phyloP scores from a whole-genome alignment of 2,888 invertebrate genomes.

The Tenthredo amoena region DNA sequence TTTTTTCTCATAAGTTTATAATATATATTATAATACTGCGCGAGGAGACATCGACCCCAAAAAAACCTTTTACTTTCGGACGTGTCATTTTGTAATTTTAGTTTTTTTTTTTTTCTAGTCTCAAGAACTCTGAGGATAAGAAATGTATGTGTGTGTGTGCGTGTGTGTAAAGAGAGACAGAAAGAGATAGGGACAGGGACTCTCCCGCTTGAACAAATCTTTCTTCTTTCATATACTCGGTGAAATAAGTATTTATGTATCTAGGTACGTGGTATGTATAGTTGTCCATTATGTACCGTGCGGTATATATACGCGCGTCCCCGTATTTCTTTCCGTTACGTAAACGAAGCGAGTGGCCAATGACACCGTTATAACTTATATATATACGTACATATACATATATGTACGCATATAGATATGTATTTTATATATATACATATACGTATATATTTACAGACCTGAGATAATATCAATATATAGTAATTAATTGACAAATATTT shows the following conservation, averaged over 20 bases:
- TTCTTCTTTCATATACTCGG: background rate
- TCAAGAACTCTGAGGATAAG: background rate
- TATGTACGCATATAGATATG: background rate
- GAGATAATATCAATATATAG: background rate
- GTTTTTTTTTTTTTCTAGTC: background rate
- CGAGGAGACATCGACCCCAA: background rate
- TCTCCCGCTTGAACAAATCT: background rate
- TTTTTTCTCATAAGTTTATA: background rate
- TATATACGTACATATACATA: background rate
- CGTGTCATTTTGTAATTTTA: background rate
- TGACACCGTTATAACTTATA: conserved; percentile 29
- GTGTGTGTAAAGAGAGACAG: background rate
- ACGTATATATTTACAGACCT: background rate
- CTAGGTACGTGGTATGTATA: background rate
- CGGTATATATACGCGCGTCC: background rate
- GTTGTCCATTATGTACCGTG: background rate
- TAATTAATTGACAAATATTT: conserved; percentile 39
- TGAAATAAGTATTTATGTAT: background rate
- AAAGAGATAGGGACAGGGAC: background rate
- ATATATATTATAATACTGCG: background rate
- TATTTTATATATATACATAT: background rate
- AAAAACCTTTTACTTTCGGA: conserved; percentile 4
- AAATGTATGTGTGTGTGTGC: background rate
- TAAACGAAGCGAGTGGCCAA: conserved; percentile 35
- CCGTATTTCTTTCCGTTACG: conserved; percentile 32